Conservation (phyloP, 2,797 vertebrate genomes). For the Rhyacichthys aspro region DNA sequence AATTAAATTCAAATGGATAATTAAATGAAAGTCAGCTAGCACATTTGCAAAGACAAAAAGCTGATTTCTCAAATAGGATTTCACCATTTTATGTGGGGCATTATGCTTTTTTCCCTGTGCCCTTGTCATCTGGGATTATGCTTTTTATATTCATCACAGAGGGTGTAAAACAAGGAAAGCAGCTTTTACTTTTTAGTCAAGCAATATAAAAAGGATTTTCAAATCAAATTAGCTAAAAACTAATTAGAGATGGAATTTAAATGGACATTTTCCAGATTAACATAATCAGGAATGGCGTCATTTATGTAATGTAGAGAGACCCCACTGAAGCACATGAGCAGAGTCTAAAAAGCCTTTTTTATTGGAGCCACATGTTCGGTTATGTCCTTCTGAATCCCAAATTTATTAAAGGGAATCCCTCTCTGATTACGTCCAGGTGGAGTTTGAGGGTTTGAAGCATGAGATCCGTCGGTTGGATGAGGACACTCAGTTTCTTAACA, state of each 20-base stretch:
- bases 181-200: conserved; percentile 7
- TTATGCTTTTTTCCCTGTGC: conserved; percentile 14
- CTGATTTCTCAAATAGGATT: conserved; percentile 21
- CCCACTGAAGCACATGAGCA: conserved; percentile 1
- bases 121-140: conserved; percentile 17
- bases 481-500: conserved; percentile 93
- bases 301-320: conserved; percentile 6
- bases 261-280: conserved; percentile 19
- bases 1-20: background rate
- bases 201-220: conserved; percentile 19
- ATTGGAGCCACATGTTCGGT: background rate
- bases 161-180: conserved; percentile 28
- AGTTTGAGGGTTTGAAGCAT: conserved; percentile 95
- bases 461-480: conserved; percentile 95
- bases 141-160: conserved; percentile 24
- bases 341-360: background rate
- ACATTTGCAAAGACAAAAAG: conserved; percentile 20
- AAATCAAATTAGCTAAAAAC: conserved; percentile 35
- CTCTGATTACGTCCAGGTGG: conserved; percentile 80
- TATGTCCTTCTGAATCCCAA: conserved; percentile 1
- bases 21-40: conserved; percentile 1
- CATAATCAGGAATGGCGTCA: conserved; percentile 14
- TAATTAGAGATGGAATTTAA: conserved; percentile 36
- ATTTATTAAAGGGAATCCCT: conserved; percentile 7
- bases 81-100: conserved; percentile 27